These are phyloP conservation scores for Bombus pascuorum DNA, from an alignment of 1,140 invertebrate genomes.

Conservation along the genomic window DNA sequence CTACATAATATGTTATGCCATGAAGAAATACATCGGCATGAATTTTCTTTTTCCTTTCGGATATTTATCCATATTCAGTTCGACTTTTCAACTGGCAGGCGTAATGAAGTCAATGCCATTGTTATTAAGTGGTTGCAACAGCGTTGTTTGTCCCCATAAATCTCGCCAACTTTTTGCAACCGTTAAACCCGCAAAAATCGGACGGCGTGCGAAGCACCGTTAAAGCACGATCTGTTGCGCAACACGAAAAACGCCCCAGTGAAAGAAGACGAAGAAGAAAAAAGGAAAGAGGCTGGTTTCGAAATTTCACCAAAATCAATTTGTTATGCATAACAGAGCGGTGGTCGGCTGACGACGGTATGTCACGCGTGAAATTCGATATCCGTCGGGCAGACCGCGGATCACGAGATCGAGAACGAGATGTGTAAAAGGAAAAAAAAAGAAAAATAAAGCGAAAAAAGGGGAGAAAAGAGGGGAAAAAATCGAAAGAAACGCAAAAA, in stretches of 20 bases:
- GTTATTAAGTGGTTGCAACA: background rate
- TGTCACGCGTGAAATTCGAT: constrained; percentile 49
- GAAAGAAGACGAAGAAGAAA: background rate
- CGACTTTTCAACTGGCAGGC: background rate
- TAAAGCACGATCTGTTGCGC: background rate
- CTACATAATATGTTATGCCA: too few relatives aligned
- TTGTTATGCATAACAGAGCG: constrained; percentile 26
- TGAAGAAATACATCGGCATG: too few relatives aligned
- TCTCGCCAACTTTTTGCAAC: background rate
- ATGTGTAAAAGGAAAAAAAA: background rate
- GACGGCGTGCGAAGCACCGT: background rate
- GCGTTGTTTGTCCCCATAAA: background rate
- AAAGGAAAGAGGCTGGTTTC: background rate
- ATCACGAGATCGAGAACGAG: constrained; percentile 7
- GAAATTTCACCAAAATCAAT: constrained; percentile 36
- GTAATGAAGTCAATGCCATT: background rate
- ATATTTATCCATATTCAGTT: background rate
- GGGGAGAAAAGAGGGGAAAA: background rate
- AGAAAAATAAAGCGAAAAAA: background rate
- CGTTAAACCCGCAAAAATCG: background rate
- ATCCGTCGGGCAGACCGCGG: background rate
- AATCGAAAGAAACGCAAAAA: too few relatives aligned
- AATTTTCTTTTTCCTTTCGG: background rate
- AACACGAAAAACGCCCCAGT: background rate
- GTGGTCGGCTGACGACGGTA: constrained; percentile 9